phyloP scores from a whole-genome alignment of 2,113 vertebrate species.

The Sphyrna mokarran region DNA sequence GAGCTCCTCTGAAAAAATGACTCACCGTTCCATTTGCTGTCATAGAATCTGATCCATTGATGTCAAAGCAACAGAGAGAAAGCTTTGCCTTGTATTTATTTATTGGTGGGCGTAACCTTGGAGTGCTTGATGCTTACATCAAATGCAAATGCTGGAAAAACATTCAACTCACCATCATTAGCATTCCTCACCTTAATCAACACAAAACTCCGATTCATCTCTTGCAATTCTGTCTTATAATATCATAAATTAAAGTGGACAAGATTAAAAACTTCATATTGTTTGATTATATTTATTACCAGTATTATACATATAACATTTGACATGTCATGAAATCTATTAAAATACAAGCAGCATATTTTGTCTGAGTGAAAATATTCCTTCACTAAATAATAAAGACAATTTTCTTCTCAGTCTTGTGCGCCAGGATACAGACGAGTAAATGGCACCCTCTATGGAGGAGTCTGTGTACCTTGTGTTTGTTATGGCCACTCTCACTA shows the following conservation, averaged over 20 bases:
- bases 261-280: neutral
- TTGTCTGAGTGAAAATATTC: neutral
- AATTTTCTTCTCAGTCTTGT: conserved; percentile 58
- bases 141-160: neutral
- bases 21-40: neutral
- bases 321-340: neutral
- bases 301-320: neutral
- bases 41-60: neutral
- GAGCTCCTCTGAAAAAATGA: neutral
- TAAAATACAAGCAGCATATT: neutral
- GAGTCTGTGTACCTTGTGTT: conserved; percentile 63
- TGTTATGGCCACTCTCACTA: conserved; percentile 65
- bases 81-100: neutral
- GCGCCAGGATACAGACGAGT: conserved; percentile 61
- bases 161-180: neutral
- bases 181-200: neutral
- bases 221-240: neutral
- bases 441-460: conserved; percentile 65
- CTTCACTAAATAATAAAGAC: neutral
- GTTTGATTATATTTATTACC: neutral
- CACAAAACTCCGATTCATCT: neutral
- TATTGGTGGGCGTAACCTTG: neutral
- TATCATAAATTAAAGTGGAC: neutral
- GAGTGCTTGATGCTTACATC: neutral
- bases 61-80: neutral